These are phyloP conservation scores for Anneissia japonica DNA, from an alignment of 35 echinoderm and acorn worm genomes.

Conservation along the genomic window DNA sequence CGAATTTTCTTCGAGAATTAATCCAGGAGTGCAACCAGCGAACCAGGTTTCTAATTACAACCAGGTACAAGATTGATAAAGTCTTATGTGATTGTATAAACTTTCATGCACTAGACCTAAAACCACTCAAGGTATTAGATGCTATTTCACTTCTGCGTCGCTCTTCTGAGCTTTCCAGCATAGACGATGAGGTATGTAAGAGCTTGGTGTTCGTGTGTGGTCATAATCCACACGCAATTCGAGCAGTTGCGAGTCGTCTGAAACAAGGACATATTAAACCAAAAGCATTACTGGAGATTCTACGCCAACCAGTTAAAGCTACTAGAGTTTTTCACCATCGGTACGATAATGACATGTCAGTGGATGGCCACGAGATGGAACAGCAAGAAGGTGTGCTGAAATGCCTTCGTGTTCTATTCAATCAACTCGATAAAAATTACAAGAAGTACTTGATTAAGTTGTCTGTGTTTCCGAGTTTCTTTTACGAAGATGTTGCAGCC, in stretches of 20 bases:
- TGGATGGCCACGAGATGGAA: background rate
- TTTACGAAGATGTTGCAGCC: background rate
- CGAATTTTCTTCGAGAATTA: background rate
- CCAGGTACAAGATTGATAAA: background rate
- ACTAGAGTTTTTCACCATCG: background rate
- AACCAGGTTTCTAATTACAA: background rate
- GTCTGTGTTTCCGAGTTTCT: background rate
- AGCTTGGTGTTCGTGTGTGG: background rate
- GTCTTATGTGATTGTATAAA: background rate
- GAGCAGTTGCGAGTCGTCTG: background rate
- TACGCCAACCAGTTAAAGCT: background rate
- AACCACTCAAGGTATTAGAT: background rate
- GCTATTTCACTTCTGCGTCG: background rate
- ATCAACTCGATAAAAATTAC: background rate
- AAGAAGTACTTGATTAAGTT: background rate
- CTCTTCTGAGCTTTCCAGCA: background rate
- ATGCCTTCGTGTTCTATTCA: background rate
- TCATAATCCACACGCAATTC: background rate
- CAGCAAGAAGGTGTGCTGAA: background rate
- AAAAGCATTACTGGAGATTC: background rate
- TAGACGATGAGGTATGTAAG: background rate
- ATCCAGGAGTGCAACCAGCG: background rate
- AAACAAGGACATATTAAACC: background rate
- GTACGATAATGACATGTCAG: background rate
- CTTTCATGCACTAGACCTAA: background rate